phyloP scores from a whole-genome alignment of 2,888 invertebrate genomes.

The Prenolepis imparis region DNA sequence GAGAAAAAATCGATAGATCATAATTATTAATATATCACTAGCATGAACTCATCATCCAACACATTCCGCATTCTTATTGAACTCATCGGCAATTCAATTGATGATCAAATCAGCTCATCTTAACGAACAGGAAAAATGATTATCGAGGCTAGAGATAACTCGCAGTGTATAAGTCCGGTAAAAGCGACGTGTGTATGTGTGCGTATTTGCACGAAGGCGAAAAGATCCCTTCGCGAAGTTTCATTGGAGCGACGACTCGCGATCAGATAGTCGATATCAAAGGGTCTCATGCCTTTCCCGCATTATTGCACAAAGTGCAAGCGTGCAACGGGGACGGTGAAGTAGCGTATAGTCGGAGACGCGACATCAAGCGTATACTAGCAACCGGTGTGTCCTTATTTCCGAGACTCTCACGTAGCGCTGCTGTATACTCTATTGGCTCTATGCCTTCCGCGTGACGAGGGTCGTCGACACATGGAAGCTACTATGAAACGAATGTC shows the following conservation, averaged over 20 bases:
- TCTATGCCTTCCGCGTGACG: slow-evolving; percentile 51
- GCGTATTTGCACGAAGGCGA: background rate
- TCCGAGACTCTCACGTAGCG: slow-evolving; percentile 47
- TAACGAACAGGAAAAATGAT: slow-evolving; percentile 8
- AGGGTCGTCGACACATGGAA: slow-evolving; percentile 53
- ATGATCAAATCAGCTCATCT: slow-evolving; percentile 28
- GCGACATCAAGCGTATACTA: slow-evolving; percentile 49
- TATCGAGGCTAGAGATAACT: slow-evolving; percentile 13
- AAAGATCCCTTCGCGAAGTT: slow-evolving; percentile 45
- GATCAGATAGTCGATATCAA: slow-evolving; percentile 62
- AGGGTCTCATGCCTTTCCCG: slow-evolving; percentile 49
- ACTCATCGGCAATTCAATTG: slow-evolving; percentile 22
- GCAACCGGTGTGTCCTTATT: slow-evolving; percentile 58
- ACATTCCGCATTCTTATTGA: slow-evolving; percentile 4
- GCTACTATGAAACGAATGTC: slow-evolving; percentile 47
- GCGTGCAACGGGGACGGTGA: slow-evolving; percentile 51
- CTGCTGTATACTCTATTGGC: slow-evolving; percentile 51
- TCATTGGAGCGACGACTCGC: slow-evolving; percentile 41
- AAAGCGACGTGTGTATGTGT: background rate
- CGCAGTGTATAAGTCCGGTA: background rate
- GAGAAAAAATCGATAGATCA: slow-evolving; percentile 27
- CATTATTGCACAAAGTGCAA: slow-evolving; percentile 61
- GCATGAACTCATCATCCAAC: background rate
- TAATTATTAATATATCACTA: slow-evolving; percentile 16
- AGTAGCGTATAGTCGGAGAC: slow-evolving; percentile 50